Evolutionary conservation across 37 sponge, comb jelly and placozoan genomes (phyloP).

Genomic region (Chondrilla cf. caribensis): DNA sequence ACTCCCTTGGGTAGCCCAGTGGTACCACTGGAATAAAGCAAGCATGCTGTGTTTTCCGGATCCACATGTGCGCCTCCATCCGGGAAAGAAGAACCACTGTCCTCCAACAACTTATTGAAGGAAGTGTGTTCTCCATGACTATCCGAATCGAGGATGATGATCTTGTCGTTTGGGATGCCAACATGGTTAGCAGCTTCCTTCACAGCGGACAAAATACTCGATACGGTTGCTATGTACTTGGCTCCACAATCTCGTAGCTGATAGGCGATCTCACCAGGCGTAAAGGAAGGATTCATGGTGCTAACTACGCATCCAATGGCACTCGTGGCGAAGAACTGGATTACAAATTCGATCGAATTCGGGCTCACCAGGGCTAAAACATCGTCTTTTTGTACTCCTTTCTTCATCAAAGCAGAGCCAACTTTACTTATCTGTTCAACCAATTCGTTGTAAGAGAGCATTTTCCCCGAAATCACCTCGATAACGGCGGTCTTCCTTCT

Average conservation of each 20-base stretch:
- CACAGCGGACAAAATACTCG: no score
- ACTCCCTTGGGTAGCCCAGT: no score
- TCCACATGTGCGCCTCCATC: conserved; percentile 15
- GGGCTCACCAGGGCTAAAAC: conserved; percentile 52
- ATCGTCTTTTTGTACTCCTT: conserved; percentile 60
- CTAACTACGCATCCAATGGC: no score
- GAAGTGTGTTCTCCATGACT: background rate
- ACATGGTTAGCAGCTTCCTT: no score
- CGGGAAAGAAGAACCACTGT: conserved; percentile 36
- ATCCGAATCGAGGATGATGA: conserved; percentile 28
- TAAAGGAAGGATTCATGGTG: no score
- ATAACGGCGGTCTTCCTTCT: conserved; percentile 51
- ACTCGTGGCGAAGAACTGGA: no score
- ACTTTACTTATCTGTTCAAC: conserved; percentile 29
- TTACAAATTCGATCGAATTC: conserved; percentile 51
- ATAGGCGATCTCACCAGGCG: conserved; percentile 55
- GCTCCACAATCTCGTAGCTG: no score
- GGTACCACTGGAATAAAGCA: conserved; percentile 84
- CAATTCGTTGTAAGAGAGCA: conserved; percentile 48
- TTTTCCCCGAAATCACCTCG: conserved; percentile 37
- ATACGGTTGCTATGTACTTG: no score
- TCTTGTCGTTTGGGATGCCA: no score
- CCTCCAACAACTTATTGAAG: conserved; percentile 21
- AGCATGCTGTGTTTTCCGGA: conserved; percentile 41
- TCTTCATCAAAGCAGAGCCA: conserved; percentile 44